Base-by-base conservation (phyloP, 2,113 vertebrate species). In the Todiramphus chloris region DNA sequence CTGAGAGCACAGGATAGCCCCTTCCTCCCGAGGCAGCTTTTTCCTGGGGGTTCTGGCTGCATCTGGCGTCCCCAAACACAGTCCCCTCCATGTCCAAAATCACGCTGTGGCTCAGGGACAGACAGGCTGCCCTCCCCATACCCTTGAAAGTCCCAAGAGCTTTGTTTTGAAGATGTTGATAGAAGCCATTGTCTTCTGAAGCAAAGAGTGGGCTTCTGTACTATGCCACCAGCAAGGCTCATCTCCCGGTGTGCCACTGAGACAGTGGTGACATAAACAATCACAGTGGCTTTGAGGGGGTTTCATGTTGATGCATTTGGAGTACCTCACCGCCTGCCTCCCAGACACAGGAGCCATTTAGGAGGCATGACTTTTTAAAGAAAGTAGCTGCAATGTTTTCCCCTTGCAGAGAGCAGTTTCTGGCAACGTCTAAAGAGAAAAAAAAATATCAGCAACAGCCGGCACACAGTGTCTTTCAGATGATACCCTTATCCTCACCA, bases 1-100 rank as follows among this genome's bases (percentile, higher is more conserved):
- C 35, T 51, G 39, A n/a, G 39, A 83, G 75, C 62, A 31, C 0
- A 0, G 13, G 33, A 39, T 1, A 2, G 62, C 48, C 28, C 31
- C 28, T 37, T 67, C 13, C 46, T 66, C n/a, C 10, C 8, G 62
- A 0, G 3, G 30, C 75, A 70, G 16, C 27, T 44, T 85, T 58
- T 56, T 90, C 16, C 10, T 13, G 39, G 44, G 35, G 27, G 4
- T 37, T 27, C 24, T 1, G 2, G 10, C 20, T 59, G 21, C 3
- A 1, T 41, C 41, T 39, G 31, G 44, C 2, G 0, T 16, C 25
- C 35, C 28, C 56, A 85, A 75, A 67, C 33, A 37, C 56, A 89
- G 21, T 12, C 18, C n/a, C 28, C 5, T 1, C 46, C 10, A 2
- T 13, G 16, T 14, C 75, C n/a, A 35, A 88, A 74, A 33, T 1